Conservation (phyloP, 2,113 vertebrate genomes). For the Sterna hirundo region DNA sequence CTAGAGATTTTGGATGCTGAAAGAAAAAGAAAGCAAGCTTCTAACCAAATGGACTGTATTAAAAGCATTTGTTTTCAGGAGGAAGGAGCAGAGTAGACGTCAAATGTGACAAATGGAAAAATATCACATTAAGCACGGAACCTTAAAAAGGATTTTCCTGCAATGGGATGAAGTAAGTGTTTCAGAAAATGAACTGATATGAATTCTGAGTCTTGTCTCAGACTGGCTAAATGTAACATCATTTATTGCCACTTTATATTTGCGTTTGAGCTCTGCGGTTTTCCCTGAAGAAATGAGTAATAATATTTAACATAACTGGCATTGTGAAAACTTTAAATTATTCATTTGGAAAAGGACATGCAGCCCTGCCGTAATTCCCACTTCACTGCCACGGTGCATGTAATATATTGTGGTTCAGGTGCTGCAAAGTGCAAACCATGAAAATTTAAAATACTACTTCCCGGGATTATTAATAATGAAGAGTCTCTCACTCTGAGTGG, state of each 20-base stretch:
- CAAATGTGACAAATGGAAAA: slow-evolving; percentile 63
- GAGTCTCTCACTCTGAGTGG: slow-evolving; percentile 58
- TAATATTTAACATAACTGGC: slow-evolving; percentile 71
- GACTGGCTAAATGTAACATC: slow-evolving; percentile 48
- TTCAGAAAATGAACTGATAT: slow-evolving; percentile 52
- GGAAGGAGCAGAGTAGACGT: neutral
- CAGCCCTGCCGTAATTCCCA: slow-evolving; percentile 48
- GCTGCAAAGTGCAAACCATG: slow-evolving; percentile 69
- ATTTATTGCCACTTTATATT: slow-evolving; percentile 63
- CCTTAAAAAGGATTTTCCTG: slow-evolving; percentile 50
- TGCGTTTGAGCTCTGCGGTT: slow-evolving; percentile 20
- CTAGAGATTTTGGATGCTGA: neutral
- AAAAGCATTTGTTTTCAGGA: slow-evolving; percentile 49
- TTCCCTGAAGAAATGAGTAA: slow-evolving; percentile 57
- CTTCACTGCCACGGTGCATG: slow-evolving; percentile 47
- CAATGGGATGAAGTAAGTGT: slow-evolving; percentile 53
- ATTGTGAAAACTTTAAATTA: slow-evolving; percentile 75
- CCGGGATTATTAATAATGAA: slow-evolving; percentile 78
- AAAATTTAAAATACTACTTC: slow-evolving; percentile 80
- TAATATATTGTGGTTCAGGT: slow-evolving; percentile 70
- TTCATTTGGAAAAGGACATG: slow-evolving; percentile 67
- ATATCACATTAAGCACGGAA: slow-evolving; percentile 34
- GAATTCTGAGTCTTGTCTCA: slow-evolving; percentile 44
- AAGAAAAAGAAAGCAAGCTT: neutral
- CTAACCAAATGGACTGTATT: slow-evolving; percentile 7